Percentiles rank a stretch among this genome's conserved stretches.
phyloP scores from a whole-genome alignment of 2,888 invertebrate genomes.

The Ochropleura plecta region DNA sequence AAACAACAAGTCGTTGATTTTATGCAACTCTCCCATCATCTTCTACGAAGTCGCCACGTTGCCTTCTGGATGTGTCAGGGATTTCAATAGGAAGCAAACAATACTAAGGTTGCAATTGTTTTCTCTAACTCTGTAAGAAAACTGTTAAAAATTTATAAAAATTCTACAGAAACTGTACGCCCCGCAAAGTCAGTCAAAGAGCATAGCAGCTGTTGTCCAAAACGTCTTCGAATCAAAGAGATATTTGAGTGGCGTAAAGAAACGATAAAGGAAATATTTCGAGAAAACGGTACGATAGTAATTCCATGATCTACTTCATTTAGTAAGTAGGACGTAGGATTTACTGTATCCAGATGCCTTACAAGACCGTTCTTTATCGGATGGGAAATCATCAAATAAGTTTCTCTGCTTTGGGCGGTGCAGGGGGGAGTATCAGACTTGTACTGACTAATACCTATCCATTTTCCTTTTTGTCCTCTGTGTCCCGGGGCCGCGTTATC shows the following conservation, averaged over 20 bases:
- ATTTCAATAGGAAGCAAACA: not conserved
- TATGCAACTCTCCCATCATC: no score
- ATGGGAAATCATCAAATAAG: no score
- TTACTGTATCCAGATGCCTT: slow-evolving; percentile 4
- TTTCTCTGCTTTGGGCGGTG: no score
- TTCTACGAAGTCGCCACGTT: no score
- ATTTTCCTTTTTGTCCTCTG: no score
- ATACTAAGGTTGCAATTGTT: not conserved
- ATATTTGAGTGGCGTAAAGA: slow-evolving; percentile 22
- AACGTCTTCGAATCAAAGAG: not conserved
- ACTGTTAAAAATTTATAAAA: slow-evolving; percentile 7
- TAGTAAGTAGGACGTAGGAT: slow-evolving; percentile 15
- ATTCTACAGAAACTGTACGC: not conserved
- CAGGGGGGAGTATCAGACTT: no score
- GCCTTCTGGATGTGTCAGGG: no score
- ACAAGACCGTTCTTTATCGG: not conserved
- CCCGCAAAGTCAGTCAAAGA: not conserved
- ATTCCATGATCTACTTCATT: slow-evolving; percentile 1
- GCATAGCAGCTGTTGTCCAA: slow-evolving; percentile 9
- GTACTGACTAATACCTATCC: no score
- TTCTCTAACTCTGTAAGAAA: not conserved
- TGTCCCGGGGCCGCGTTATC: no score
- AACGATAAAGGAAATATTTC: not conserved
- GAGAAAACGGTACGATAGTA: not conserved
- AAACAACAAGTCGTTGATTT: no score